Evolutionary conservation across 2,888 invertebrate species (phyloP).

Genomic region (Malthinus seriepunctatus): DNA sequence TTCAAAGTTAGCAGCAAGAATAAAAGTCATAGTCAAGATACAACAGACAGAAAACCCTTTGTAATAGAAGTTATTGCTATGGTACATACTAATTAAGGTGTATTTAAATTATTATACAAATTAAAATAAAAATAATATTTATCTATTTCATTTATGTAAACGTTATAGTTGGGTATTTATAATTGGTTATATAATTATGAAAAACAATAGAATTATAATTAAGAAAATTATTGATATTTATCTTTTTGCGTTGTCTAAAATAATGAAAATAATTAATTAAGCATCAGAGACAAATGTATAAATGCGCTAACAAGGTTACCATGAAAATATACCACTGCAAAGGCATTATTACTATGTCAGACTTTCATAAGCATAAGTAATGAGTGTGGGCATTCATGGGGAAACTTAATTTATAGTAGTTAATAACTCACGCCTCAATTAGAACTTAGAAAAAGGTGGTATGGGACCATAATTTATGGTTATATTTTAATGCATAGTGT

Average conservation of each 20-base stretch:
- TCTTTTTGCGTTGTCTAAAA: slow-evolving; percentile 16
- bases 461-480: slow-evolving; percentile 38
- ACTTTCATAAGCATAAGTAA: slow-evolving; percentile 40
- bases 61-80: no score
- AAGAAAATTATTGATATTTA: slow-evolving; percentile 12
- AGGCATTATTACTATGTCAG: slow-evolving; percentile 42
- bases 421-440: slow-evolving; percentile 45
- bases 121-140: no score
- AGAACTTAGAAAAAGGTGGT: slow-evolving; percentile 37
- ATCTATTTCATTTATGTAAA: background rate
- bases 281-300: slow-evolving; percentile 24
- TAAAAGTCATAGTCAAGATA: no score
- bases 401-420: slow-evolving; percentile 41
- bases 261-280: slow-evolving; percentile 25
- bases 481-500: slow-evolving; percentile 37
- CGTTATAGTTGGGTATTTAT: background rate
- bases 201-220: slow-evolving; percentile 12
- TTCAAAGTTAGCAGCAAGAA: no score
- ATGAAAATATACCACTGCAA: slow-evolving; percentile 26
- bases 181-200: slow-evolving; percentile 10
- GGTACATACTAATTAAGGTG: no score
- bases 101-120: no score
- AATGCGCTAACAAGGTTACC: slow-evolving; percentile 25
- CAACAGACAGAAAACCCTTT: no score
- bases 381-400: slow-evolving; percentile 39